phyloP scores from a whole-genome alignment of 1,140 invertebrate genomes.

The Bombus haemorrhoidalis region DNA sequence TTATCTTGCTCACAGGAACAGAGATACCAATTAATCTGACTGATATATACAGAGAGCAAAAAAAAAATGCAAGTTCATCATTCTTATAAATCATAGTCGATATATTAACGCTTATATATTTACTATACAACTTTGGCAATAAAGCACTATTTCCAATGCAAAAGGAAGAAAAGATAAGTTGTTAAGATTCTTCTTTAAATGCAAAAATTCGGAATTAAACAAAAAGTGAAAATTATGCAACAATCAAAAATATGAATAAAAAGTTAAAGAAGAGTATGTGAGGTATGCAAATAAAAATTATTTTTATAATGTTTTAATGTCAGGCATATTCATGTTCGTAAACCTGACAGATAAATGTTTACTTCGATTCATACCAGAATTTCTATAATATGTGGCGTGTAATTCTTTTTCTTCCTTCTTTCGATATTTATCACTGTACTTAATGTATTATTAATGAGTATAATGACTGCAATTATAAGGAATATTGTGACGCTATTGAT shows the following conservation, averaged over 20 bases:
- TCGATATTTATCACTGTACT: not conserved
- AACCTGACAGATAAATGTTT: not conserved
- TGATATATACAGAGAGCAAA: not conserved
- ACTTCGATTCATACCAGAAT: not conserved
- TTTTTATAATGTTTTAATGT: not conserved
- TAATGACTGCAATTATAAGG: not conserved
- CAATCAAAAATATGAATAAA: not conserved
- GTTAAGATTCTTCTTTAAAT: not conserved
- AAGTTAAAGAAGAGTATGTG: not conserved
- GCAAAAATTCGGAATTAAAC: not conserved
- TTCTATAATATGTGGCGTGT: not conserved
- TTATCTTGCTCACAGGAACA: not conserved
- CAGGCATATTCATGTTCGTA: not conserved
- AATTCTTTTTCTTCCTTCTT: not conserved
- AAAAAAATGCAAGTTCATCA: not conserved
- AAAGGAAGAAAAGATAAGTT: not conserved
- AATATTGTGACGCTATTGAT: not conserved
- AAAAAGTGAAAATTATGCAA: not conserved
- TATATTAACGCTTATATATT: no score
- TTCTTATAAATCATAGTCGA: no score
- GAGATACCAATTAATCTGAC: no score
- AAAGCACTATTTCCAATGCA: not conserved
- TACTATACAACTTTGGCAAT: not conserved
- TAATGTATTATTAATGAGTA: not conserved
- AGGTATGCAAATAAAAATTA: not conserved